Evolutionary conservation across 2,113 vertebrate species (phyloP).

Genomic region (Pseudorhombus dupliciocellatus): DNA sequence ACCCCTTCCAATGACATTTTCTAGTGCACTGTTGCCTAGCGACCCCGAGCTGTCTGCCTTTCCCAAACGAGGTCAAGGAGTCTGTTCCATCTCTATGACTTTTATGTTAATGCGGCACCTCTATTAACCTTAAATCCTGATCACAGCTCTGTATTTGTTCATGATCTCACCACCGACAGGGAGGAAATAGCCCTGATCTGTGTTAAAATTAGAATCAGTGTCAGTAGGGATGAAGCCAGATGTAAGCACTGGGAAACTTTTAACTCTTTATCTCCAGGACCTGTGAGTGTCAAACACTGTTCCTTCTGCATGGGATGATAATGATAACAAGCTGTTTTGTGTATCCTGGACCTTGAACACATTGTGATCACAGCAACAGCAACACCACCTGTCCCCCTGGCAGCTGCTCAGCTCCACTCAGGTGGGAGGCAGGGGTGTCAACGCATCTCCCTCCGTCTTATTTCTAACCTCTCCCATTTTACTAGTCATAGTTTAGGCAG

Average conservation of each 20-base stretch:
- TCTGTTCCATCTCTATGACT: constrained; percentile 25
- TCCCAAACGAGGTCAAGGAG: constrained; percentile 63
- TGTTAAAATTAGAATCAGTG: neutral
- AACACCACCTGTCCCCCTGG: constrained; percentile 46
- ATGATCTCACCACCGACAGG: neutral
- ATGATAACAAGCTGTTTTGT: neutral
- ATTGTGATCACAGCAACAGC: constrained; percentile 12
- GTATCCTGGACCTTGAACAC: neutral
- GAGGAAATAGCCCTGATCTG: neutral
- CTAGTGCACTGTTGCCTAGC: constrained; percentile 63
- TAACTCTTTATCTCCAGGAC: neutral
- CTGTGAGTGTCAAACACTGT: neutral
- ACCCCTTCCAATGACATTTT: constrained; percentile 50
- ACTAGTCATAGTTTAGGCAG: too few relatives aligned
- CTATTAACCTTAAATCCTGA: constrained; percentile 23
- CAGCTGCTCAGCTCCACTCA: constrained; percentile 29
- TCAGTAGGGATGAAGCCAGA: neutral
- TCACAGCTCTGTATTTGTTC: constrained; percentile 15
- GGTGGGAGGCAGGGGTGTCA: constrained; percentile 22
- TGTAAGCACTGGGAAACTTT: neutral
- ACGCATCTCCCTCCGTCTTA: neutral
- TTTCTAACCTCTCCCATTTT: constrained; percentile 8
- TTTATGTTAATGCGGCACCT: constrained; percentile 33
- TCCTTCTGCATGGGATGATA: neutral
- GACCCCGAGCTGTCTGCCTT: constrained; percentile 55